Percentiles rank a stretch among this genome's conserved stretches.
Evolutionary conservation across 2,888 invertebrate genomes (phyloP).

Genomic region (Platycheirus rosarum): DNA sequence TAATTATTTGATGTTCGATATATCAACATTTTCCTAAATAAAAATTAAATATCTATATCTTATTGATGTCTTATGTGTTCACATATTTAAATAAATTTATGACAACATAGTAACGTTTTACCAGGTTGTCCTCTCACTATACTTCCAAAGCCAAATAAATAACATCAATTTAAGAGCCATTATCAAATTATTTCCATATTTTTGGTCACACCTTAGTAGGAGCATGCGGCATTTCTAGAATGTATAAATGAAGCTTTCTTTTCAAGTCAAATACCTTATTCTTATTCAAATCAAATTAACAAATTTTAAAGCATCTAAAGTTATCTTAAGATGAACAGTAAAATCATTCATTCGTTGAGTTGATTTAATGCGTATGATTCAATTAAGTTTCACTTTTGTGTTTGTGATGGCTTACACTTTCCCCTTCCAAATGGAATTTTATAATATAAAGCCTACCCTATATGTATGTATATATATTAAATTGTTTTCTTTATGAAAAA

Average conservation of each 20-base stretch:
- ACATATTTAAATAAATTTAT: too few species aligned
- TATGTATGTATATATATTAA: too few species aligned
- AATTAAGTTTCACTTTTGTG: conserved; percentile 68
- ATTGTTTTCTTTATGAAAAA: too few species aligned
- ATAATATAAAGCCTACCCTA: too few species aligned
- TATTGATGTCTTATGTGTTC: too few species aligned
- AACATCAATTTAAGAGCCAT: neutral
- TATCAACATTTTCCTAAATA: too few species aligned
- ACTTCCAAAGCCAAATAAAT: neutral
- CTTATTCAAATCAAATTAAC: conserved; percentile 46
- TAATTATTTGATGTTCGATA: too few species aligned
- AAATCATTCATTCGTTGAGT: conserved; percentile 22
- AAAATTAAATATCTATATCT: too few species aligned
- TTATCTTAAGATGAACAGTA: neutral
- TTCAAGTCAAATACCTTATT: conserved; percentile 43
- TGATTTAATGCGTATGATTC: conserved; percentile 66
- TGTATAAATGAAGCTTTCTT: conserved; percentile 63
- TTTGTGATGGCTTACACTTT: conserved; percentile 50
- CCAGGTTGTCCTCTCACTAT: too few species aligned
- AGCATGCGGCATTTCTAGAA: conserved; percentile 42
- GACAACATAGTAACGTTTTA: too few species aligned
- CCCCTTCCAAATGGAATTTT: conserved; percentile 28
- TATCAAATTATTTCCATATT: conserved; percentile 14
- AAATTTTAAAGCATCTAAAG: conserved; percentile 12
- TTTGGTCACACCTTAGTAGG: conserved; percentile 45